Evolutionary conservation across 2,113 vertebrate species (phyloP).

Genomic region (Genyomyrus donnyi): DNA sequence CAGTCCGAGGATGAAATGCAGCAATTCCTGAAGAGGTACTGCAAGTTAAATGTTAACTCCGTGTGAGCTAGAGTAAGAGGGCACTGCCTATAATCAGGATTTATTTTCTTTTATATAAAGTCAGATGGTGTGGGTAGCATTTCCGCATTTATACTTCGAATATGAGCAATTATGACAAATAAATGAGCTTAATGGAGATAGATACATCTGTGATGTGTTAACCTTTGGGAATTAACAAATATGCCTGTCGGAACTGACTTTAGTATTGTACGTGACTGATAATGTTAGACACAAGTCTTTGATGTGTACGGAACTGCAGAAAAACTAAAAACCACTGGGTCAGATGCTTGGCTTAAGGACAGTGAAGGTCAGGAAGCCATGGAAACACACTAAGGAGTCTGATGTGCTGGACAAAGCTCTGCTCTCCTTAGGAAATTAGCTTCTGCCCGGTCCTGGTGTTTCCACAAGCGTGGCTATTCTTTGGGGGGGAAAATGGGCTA

Average conservation of each 20-base stretch:
- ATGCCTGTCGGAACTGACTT: not conserved
- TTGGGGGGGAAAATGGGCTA: constrained; percentile 61
- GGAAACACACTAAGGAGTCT: not conserved
- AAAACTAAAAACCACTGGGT: not conserved
- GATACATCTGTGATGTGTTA: not conserved
- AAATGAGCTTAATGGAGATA: not conserved
- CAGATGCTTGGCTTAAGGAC: not conserved
- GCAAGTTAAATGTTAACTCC: not conserved
- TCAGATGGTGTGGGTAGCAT: not conserved
- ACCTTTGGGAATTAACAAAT: not conserved
- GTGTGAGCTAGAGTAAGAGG: not conserved
- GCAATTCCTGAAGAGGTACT: not conserved
- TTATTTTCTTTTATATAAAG: not conserved
- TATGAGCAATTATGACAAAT: not conserved
- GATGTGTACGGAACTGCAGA: not conserved
- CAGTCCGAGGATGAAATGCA: not conserved
- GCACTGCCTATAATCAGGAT: not conserved
- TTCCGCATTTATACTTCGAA: not conserved
- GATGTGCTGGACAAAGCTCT: constrained; percentile 2
- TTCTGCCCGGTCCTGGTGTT: constrained; percentile 57
- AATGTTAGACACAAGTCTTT: not conserved
- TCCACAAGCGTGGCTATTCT: constrained; percentile 59
- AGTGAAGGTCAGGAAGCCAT: not conserved
- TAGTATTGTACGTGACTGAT: not conserved
- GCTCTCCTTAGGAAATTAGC: constrained; percentile 61